These are phyloP conservation scores for Anguilla obscura DNA, from an alignment of 2,797 vertebrate genomes.

Conservation along the genomic window DNA sequence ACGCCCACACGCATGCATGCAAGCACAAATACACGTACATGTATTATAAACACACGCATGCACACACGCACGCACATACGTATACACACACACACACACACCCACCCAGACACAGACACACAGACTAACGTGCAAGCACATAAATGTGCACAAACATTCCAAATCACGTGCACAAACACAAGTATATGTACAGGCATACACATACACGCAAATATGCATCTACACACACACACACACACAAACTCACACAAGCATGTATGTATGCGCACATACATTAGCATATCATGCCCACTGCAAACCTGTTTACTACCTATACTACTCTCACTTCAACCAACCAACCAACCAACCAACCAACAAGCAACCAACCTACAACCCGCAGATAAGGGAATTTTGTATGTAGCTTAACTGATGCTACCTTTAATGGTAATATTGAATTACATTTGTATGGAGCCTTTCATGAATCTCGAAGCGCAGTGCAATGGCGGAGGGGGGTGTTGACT, in stretches of 20 bases:
- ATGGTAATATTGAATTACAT: not conserved
- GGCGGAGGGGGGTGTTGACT: not conserved
- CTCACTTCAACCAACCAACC: not conserved
- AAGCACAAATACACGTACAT: not conserved
- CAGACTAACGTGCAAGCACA: not conserved
- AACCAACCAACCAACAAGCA: not conserved
- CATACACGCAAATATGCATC: not conserved
- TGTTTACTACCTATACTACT: not conserved
- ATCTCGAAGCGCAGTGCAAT: not conserved
- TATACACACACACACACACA: not conserved
- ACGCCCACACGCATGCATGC: not conserved
- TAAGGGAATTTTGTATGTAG: not conserved
- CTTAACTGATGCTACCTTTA: not conserved
- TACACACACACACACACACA: not conserved
- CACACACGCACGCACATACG: not conserved
- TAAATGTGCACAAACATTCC: not conserved
- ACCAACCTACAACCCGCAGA: not conserved
- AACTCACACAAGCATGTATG: not conserved
- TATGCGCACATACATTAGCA: not conserved
- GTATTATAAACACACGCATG: not conserved
- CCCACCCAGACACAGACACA: not conserved
- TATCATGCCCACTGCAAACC: not conserved
- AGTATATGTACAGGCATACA: constrained; percentile 17
- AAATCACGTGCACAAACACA: not conserved
- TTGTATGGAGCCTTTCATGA: not conserved